Evolutionary conservation across 2,888 invertebrate species (phyloP), one percentile per base, ranked within the genome.

Genomic region (Drosophila niveifrons): DNA sequence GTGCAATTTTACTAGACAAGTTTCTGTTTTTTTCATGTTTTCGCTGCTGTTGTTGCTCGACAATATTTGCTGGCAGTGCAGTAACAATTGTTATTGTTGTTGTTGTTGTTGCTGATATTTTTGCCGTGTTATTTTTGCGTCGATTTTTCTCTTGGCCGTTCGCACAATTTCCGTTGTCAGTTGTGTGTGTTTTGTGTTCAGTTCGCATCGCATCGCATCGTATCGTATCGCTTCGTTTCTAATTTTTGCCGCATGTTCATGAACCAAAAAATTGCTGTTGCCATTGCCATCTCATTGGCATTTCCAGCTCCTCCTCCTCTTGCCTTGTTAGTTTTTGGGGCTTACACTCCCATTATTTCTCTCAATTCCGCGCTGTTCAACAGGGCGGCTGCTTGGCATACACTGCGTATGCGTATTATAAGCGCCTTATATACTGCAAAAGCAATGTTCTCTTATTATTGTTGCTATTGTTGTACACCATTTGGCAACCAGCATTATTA

Each of bases 181-280:
- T 73, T 55, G 65, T 78, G 65, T 78, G 66, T 70, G 72, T 70
- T 62, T 68, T 81, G 71, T 66, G 72, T 80, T 57, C 43, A 46
- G 58, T 59, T 68, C 62, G 63, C 62, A 57, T 65, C 65, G 67
- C 44, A 64, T 39, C 39, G 39, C 39, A 13, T 31, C 31, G 23
- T 70, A 67, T 31, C 31, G 23, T 70, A 67, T 64, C 72, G 74
- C 51, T 72, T 72, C 66, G 70, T 67, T 75, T 80, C 79, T 82
- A 87, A 83, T 87, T 87, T 83, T 75, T 81, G 82, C 73, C 69
- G 72, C 72, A 73, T 81, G 72, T 66, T 74, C 84, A 81, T 78
- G 84, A 75, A 81, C 82, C 75, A 78, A 78, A 70, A 82, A 82
- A 80, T 75, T 70, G 78, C 53, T 66, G 61, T 48, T 63, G 44